Base-by-base conservation (phyloP, 2,888 invertebrate genomes). In the Magallana nippona region DNA sequence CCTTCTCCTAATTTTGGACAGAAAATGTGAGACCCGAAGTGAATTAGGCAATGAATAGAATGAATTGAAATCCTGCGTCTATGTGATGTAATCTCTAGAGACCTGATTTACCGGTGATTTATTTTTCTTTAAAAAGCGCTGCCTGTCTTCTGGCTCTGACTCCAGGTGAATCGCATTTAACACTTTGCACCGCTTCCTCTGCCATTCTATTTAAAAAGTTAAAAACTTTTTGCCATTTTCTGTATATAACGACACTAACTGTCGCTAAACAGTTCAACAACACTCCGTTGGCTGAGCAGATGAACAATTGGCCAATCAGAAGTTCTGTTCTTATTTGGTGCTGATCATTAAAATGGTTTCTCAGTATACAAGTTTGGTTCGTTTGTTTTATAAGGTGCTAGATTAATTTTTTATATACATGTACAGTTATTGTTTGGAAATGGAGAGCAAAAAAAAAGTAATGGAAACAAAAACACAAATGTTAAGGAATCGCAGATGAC, bases 261-360 rank as follows among this genome's bases (percentile, higher is more conserved):
- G 82, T 82, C 82, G 82, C 71, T 82, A 82, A 82, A 82, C 55
- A 79, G 79, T 78, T 78, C 63, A 63, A 63, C 22, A 63, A 63
- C 63, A 63, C 63, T 44, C 63, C 63, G 11, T 63, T 63, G 63
- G 63, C 63, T 63, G 63, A 63, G 63, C 63, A 63, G 27, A 63
- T 63, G 63, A 63, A 63, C 63, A 63, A 63, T 27, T 63, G 63
- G 63, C 63, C 63, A 63, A 63, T 63, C 63, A 63, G 63, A 63
- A 63, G 63, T 19, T 63, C 63, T 63, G 63, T 63, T 63, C 63
- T 63, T 55, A 78, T 78, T 78, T 78, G 78, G 78, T 78, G 63
- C 63, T 63, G 63, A 63, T 63, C 63, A 63, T 78, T 78, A 55
- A 78, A 78, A 78, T 78, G 78, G 78, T 78, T 63, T 63, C 63